Percentiles rank a stretch among this genome's conserved stretches.
Conservation (phyloP, 2,113 vertebrate genomes). For the Melanostigma gelatinosum region DNA sequence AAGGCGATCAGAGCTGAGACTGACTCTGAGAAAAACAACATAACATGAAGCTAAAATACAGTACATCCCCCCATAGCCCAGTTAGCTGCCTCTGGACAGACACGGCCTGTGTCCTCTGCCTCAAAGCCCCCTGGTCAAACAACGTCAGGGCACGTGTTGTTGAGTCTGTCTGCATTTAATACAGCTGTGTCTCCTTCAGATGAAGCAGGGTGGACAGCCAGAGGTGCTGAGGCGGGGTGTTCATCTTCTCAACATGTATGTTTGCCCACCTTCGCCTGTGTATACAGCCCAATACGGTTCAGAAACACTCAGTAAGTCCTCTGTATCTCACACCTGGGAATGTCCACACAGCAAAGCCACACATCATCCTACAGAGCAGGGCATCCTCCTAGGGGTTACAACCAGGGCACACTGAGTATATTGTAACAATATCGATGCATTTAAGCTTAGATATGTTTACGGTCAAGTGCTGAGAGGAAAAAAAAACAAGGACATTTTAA, state of each 20-base stretch:
- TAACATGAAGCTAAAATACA: constrained; percentile 33
- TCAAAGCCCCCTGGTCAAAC: constrained; percentile 57
- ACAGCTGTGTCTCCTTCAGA: constrained; percentile 62
- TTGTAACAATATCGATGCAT: not conserved
- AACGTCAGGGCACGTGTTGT: constrained; percentile 49
- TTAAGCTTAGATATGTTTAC: not conserved
- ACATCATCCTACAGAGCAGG: constrained; percentile 22
- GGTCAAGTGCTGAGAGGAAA: not conserved
- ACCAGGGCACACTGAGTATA: not conserved
- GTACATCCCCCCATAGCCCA: constrained; percentile 31
- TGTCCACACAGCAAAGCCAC: constrained; percentile 9
- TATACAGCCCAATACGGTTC: constrained; percentile 1
- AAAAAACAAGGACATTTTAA: not conserved
- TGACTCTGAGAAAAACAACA: constrained; percentile 40
- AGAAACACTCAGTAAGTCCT: constrained; percentile 22
- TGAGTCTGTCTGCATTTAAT: constrained; percentile 70
- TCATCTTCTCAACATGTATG: constrained; percentile 42
- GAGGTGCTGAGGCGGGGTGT: constrained; percentile 43
- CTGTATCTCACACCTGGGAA: constrained; percentile 25
- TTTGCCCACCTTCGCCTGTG: constrained; percentile 22
- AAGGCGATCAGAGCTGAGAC: constrained; percentile 34
- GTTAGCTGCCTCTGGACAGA: constrained; percentile 50
- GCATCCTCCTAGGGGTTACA: not conserved
- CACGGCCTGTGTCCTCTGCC: constrained; percentile 44
- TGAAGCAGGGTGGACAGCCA: constrained; percentile 48